Base-by-base conservation (phyloP, 2,797 vertebrate genomes). In the Esox masquinongy region DNA sequence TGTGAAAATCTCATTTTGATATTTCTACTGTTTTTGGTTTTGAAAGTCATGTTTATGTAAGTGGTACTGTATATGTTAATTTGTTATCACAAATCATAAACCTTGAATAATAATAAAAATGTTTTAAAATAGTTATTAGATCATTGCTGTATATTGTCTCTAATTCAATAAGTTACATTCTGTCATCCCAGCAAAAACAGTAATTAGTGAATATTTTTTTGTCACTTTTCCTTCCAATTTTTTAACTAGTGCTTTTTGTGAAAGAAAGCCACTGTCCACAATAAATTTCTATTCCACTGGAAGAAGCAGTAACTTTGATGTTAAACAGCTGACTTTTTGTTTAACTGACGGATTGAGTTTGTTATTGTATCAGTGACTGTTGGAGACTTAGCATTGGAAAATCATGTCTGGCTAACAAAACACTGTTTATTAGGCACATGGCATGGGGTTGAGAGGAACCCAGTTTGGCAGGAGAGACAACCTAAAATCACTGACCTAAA, bases 311-410 rank as follows among this genome's bases (percentile, higher is more conserved):
- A 89, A 82, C 85, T 72, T 83, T 78, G 89, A 90, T 81, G 75
- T 82, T 89, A 87, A 82, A 83, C 86, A 87, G 88, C 47, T 75
- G 82, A 80, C 80, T 72, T 61, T 90, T 90, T 92, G 91, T 93
- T 90, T 90, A 87, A 87, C 82, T 63, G 73, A 84, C 75, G 80
- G 75, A 61, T 77, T 34, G 70, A 76, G 81, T 87, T 91, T 93
- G 91, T 93, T 94, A 91, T 93, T 93, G 85, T 92, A 88, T 88
- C 84, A 77, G 83, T 80, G 88, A 90, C 86, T 90, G 87, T 83
- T 89, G 80, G 68, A 88, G 86, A 88, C 84, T 80, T 88, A 83
- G 79, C 79, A 82, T 81, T 89, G 89, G 89, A 92, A 89, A 88
- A 84, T 84, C 56, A 73, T 74, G 85, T 91, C 87, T 87, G 85